Conservation (phyloP, 2,888 invertebrate genomes). For the Actias luna region DNA sequence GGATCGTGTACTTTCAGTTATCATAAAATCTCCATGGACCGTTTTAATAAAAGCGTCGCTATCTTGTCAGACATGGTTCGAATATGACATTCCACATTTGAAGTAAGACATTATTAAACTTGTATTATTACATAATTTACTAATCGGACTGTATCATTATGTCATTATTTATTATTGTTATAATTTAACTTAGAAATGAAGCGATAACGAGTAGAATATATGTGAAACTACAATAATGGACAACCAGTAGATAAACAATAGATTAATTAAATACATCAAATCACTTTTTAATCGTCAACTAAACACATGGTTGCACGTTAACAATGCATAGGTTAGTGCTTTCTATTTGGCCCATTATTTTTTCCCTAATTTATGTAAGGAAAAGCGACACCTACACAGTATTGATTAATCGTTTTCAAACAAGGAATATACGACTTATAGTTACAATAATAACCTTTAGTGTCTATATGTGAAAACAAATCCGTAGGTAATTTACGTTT, state of each 20-base stretch:
- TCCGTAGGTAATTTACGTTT: background rate
- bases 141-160: background rate
- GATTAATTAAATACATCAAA: constrained; percentile 34
- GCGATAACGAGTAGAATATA: constrained; percentile 19
- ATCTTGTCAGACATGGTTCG: too few species aligned
- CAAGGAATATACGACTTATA: constrained; percentile 22
- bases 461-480: background rate
- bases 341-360: constrained; percentile 52
- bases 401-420: constrained; percentile 48
- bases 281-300: constrained; percentile 35
- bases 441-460: background rate
- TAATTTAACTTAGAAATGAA: background rate
- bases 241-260: constrained; percentile 17
- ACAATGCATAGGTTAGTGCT: constrained; percentile 41
- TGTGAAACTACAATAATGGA: constrained; percentile 8
- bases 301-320: constrained; percentile 38
- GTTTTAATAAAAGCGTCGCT: too few species aligned
- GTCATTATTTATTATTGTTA: constrained; percentile 1
- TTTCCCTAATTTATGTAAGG: constrained; percentile 50
- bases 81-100: too few species aligned
- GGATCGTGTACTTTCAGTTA: too few species aligned
- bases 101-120: too few species aligned
- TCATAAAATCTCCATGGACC: too few species aligned
- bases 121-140: background rate
- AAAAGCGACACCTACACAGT: constrained; percentile 27